A percentile compares a stretch with the other conserved stretches of the same genome.
Evolutionary conservation across 2,113 vertebrate species (phyloP).

Genomic region (Platysternon megacephalum): DNA sequence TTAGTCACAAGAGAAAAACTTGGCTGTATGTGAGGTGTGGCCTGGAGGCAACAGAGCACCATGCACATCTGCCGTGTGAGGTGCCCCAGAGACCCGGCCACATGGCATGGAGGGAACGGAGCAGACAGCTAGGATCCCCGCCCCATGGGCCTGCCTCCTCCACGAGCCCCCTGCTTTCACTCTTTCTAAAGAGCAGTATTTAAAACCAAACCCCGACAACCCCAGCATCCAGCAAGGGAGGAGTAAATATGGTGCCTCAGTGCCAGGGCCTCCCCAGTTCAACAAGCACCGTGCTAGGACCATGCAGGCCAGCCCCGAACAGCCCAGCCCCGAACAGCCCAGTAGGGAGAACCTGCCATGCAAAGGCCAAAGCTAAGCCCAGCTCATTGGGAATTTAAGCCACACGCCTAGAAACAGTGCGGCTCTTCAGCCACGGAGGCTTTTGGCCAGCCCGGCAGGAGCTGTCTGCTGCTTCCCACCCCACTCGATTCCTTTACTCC

Average conservation of each 20-base stretch:
- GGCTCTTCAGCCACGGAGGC: neutral
- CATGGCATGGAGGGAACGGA: fast-evolving
- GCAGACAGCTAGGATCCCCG: neutral
- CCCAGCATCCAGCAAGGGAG: constrained; percentile 1
- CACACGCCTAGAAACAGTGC: neutral
- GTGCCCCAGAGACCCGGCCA: neutral
- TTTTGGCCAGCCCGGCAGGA: neutral
- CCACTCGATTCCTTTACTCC: neutral
- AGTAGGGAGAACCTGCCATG: neutral
- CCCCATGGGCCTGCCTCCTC: neutral
- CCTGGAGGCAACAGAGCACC: neutral
- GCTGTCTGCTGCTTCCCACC: neutral
- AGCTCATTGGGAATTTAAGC: neutral
- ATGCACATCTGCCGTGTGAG: constrained; percentile 28
- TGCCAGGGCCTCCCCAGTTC: neutral
- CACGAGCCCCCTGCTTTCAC: neutral
- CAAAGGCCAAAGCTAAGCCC: neutral
- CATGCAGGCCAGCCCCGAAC: neutral
- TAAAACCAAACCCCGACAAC: neutral
- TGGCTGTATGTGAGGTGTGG: neutral
- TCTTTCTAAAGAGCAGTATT: constrained; percentile 37
- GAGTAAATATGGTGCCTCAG: neutral
- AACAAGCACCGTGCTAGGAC: neutral
- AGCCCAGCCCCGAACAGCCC: neutral
- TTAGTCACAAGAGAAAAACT: constrained; percentile 67